Evolutionary conservation across 1,140 invertebrate genomes (phyloP).

Genomic region (Drosophila kohkoa): DNA sequence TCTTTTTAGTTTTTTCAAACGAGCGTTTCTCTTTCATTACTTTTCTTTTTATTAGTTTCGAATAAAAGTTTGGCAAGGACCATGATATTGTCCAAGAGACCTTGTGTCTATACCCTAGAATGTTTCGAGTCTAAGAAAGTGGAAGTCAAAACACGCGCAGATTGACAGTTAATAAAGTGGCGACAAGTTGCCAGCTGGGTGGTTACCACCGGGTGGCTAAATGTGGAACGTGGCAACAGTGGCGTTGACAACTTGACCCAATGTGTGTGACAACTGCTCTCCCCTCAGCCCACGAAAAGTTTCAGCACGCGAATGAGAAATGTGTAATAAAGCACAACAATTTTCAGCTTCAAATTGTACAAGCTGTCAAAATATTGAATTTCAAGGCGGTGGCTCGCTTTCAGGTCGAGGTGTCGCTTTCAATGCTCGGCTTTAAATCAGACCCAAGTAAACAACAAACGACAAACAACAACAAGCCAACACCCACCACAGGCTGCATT

Average conservation of each 20-base stretch:
- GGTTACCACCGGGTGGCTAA: constrained; percentile 46
- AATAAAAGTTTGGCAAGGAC: neutral
- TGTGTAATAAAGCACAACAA: constrained; percentile 51
- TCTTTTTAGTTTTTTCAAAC: neutral
- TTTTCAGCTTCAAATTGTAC: constrained; percentile 53
- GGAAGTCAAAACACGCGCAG: constrained; percentile 55
- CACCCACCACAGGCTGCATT: constrained; percentile 30
- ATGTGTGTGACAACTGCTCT: constrained; percentile 59
- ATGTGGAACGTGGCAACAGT: constrained; percentile 62
- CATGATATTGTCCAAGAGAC: neutral
- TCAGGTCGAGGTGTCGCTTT: constrained; percentile 15
- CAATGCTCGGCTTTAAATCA: constrained; percentile 25
- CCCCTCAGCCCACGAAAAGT: constrained; percentile 36
- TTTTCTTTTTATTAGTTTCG: neutral
- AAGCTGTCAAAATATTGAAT: constrained; percentile 61
- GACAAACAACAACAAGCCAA: neutral
- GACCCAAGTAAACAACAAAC: neutral
- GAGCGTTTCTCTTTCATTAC: neutral
- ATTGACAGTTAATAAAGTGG: constrained; percentile 81
- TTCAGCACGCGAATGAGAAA: constrained; percentile 29
- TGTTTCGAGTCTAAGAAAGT: constrained; percentile 22
- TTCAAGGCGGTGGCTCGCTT: constrained; percentile 32
- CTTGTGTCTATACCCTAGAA: neutral
- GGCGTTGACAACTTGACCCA: constrained; percentile 28
- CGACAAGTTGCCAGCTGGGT: constrained; percentile 70